phyloP scores from a whole-genome alignment of 2,888 invertebrate genomes.

The Dynastes hyllus region DNA sequence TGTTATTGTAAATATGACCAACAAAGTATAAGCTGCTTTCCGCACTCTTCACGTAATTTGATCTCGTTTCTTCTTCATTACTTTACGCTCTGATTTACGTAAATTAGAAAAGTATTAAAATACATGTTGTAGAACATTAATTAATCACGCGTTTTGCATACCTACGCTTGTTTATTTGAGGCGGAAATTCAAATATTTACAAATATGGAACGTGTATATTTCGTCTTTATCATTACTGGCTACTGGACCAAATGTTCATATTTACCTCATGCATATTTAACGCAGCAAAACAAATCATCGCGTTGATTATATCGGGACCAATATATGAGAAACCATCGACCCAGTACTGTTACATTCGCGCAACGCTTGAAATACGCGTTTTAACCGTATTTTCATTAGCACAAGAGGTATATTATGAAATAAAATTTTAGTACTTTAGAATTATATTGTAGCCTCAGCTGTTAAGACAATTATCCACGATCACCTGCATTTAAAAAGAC shows the following conservation, averaged over 20 bases:
- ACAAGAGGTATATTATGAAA: too few species aligned
- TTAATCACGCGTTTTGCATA: neutral
- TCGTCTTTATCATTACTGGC: conserved; percentile 3
- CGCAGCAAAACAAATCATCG: conserved; percentile 19
- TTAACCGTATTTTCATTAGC: too few species aligned
- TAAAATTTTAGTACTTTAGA: too few species aligned
- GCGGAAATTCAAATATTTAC: conserved; percentile 24
- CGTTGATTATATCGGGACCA: neutral
- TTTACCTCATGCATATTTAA: conserved; percentile 22
- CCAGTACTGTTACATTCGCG: neutral
- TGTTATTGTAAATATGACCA: too few species aligned
- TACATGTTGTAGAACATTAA: neutral
- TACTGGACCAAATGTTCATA: neutral
- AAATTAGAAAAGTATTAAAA: neutral
- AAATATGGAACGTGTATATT: conserved; percentile 4
- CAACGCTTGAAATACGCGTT: too few species aligned
- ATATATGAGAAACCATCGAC: neutral
- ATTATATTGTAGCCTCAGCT: too few species aligned
- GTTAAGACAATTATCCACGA: too few species aligned
- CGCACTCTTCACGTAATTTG: neutral
- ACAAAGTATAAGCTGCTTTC: too few species aligned
- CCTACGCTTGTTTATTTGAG: neutral
- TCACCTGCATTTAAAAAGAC: too few species aligned
- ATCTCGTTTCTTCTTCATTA: neutral
- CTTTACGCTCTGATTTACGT: neutral